Base-by-base conservation (phyloP, 1,140 invertebrate genomes). In the Bombus huntii region DNA sequence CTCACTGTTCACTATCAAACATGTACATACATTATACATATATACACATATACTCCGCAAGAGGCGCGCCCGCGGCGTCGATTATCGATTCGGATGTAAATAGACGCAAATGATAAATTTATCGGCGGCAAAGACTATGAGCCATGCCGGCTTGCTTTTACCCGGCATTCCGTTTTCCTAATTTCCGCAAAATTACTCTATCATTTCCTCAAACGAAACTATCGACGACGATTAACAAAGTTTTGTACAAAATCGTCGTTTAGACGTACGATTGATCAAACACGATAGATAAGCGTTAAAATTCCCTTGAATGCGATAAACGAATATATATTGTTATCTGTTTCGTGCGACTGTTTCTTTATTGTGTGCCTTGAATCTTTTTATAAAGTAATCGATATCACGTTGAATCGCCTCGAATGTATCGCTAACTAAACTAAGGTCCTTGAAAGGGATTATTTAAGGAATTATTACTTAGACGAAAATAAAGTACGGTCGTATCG, bases 11-110 rank as follows among this genome's bases (percentile, higher is more conserved):
- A 9, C 68, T 28, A 39, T 22, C 9, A 31, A 44, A n/a, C 10
- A 34, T 42, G 37, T 31, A 34, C 18, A 18, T 6, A 37, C 3
- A 34, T 34, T 28, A 4, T n/a, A 34, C 2, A 18, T 66, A 66
- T n/a, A 53, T 73, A 18, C 65, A 28, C 57, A 34, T 79, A 53
- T 65, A 44, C 28, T 2, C 1, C 3, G 28, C n/a, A 37, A 47
- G 47, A 88, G 53, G 73, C 77, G 66, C 62, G 65, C 42, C 76
- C 62, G 53, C 62, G 71, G 76, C 71, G 92, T 93, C 87, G 91
- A 90, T 93, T 93, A 93, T 92, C 87, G 91, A 93, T 91, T 93
- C 59, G 87, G 78, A 89, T 92, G 91, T 82, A 93, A 93, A 93
- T 93, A 93, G 88, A 78, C 47, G 31, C 44, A 57, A 90, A 91